A percentile compares a stretch with the other conserved stretches of the same genome.
These are phyloP conservation scores for Horisme vitalbata DNA, from an alignment of 2,888 invertebrate genomes.

Conservation along the genomic window DNA sequence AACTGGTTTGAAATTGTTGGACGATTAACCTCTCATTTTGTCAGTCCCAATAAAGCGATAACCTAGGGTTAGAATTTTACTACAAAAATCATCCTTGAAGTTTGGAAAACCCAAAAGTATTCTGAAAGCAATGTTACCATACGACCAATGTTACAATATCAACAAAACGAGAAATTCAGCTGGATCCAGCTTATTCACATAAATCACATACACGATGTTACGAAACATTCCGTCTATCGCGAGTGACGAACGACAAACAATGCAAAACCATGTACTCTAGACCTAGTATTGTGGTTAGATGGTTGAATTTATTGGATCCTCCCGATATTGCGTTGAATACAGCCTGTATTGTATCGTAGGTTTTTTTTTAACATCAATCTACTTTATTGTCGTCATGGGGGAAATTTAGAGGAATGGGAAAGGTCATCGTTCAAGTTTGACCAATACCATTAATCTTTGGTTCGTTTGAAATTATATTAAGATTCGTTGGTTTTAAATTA, in stretches of 20 bases:
- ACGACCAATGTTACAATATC: background rate
- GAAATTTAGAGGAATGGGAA: background rate
- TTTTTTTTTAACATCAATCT: conserved; percentile 1
- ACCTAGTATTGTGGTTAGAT: conserved; percentile 9
- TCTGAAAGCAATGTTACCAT: no score
- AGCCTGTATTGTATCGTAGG: background rate
- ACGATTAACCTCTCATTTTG: no score
- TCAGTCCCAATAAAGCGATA: no score
- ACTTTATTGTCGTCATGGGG: conserved; percentile 4
- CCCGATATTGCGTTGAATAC: background rate
- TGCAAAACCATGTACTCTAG: conserved; percentile 6
- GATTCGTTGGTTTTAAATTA: no score
- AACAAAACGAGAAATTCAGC: background rate
- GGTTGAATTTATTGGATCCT: conserved; percentile 16
- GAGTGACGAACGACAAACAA: conserved; percentile 15
- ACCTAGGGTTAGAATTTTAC: no score
- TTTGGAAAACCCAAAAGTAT: no score
- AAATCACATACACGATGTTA: background rate
- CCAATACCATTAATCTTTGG: no score
- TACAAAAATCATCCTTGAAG: no score
- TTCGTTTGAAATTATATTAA: no score
- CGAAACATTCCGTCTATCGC: background rate
- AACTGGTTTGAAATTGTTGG: no score
- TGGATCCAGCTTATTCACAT: background rate
- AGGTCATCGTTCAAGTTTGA: no score